Percentiles rank a stretch among this genome's conserved stretches.
Evolutionary conservation across 2,888 invertebrate species (phyloP).

Genomic region (Polietes domitor): DNA sequence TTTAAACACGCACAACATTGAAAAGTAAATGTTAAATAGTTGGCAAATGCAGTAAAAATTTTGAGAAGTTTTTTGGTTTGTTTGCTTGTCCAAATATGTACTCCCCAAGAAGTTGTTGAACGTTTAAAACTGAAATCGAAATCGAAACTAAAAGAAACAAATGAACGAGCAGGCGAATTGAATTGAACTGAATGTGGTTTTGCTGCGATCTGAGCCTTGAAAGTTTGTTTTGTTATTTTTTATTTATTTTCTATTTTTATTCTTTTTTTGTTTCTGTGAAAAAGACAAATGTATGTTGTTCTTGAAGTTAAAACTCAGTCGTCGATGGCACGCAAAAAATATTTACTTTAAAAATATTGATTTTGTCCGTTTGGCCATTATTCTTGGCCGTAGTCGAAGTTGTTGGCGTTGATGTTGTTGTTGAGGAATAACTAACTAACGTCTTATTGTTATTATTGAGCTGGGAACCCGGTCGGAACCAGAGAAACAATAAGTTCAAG

Average conservation of each 20-base stretch:
- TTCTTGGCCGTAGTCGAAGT: not conserved
- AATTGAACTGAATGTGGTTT: constrained; percentile 6
- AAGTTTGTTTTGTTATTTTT: constrained; percentile 2
- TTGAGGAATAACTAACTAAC: not conserved
- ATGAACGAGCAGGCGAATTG: not conserved
- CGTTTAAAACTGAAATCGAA: not conserved
- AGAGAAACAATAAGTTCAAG: constrained; percentile 6
- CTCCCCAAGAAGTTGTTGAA: not conserved
- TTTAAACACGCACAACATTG: constrained; percentile 6
- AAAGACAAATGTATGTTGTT: constrained; percentile 15
- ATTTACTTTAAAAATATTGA: constrained; percentile 20
- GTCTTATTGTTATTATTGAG: not conserved
- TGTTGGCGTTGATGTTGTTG: not conserved
- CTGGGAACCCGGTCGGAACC: not conserved
- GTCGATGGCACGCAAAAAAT: constrained; percentile 12
- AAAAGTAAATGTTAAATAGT: constrained; percentile 52
- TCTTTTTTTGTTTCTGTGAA: not conserved
- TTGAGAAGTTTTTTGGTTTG: constrained; percentile 36
- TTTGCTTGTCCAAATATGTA: constrained; percentile 20
- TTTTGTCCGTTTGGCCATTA: constrained; percentile 24
- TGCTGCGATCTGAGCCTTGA: constrained; percentile 25
- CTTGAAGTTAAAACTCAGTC: constrained; percentile 2
- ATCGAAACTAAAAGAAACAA: constrained; percentile 17
- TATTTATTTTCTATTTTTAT: not conserved
- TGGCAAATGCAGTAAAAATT: constrained; percentile 56